Conservation (phyloP, 2,888 invertebrate species). For the Aleiodes testaceus region DNA sequence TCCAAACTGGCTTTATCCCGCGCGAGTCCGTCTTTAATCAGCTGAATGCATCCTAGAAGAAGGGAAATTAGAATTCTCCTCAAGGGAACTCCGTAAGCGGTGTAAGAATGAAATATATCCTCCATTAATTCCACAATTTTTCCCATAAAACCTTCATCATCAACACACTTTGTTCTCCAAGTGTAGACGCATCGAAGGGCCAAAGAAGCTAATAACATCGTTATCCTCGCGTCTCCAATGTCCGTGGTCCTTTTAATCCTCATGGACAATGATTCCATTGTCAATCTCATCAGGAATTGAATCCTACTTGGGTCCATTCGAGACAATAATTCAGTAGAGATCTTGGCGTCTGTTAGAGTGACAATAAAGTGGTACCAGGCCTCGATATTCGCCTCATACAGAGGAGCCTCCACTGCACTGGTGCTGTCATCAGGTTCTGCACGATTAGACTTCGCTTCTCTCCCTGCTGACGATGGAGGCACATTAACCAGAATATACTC, state of each 20-base stretch:
- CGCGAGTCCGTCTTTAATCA: conserved; percentile 61
- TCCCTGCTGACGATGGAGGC: not conserved
- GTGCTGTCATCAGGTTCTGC: not conserved
- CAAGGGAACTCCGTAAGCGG: conserved; percentile 63
- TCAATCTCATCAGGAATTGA: conserved; percentile 60
- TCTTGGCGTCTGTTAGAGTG: conserved; percentile 66
- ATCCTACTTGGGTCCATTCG: conserved; percentile 42
- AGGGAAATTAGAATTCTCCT: conserved; percentile 66
- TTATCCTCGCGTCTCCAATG: conserved; percentile 58
- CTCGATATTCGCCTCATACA: conserved; percentile 68
- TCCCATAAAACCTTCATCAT: conserved; percentile 57
- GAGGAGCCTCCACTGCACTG: conserved; percentile 53
- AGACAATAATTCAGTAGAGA: conserved; percentile 49
- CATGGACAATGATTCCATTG: conserved; percentile 61
- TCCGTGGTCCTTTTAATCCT: conserved; percentile 60
- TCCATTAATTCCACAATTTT: conserved; percentile 64
- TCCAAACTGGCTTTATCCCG: conserved; percentile 63
- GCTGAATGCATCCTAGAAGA: conserved; percentile 64
- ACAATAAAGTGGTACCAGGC: conserved; percentile 71
- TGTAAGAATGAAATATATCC: conserved; percentile 65
- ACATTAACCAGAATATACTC: conserved; percentile 59
- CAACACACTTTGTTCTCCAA: conserved; percentile 64
- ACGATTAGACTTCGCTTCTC: not conserved
- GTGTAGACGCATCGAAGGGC: conserved; percentile 66
- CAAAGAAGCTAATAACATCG: conserved; percentile 65